These are phyloP conservation scores for Folsomia candida DNA, from an alignment of 2,888 invertebrate genomes.

Conservation along the genomic window DNA sequence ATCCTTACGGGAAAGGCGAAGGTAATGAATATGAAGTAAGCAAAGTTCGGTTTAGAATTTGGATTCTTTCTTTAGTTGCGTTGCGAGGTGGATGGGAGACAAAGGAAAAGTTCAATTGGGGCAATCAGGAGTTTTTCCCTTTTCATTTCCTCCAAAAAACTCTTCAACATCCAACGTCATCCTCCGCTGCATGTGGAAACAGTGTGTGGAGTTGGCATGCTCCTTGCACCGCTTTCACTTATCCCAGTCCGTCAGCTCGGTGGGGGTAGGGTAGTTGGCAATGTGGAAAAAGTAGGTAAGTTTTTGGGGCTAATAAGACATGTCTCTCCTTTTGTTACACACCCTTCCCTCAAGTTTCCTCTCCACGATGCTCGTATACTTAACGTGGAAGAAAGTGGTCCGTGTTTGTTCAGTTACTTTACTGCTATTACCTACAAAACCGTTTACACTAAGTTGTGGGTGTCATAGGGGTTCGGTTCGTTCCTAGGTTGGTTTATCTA, in stretches of 20 bases:
- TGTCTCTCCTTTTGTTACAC: conserved; percentile 23
- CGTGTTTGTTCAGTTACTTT: too few relatives aligned
- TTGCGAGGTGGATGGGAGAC: not conserved
- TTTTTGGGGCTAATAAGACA: conserved; percentile 42
- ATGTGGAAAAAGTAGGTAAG: conserved; percentile 13
- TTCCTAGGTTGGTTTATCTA: not conserved
- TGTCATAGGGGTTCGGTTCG: not conserved
- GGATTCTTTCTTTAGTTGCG: not conserved
- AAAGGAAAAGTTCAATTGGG: conserved; percentile 36
- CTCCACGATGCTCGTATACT: too few relatives aligned
- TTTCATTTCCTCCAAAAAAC: conserved; percentile 15
- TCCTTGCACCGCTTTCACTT: too few relatives aligned
- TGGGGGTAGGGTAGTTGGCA: too few relatives aligned
- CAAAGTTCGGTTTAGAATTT: not conserved
- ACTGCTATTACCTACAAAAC: too few relatives aligned
- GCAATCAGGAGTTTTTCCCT: conserved; percentile 32
- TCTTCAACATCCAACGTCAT: not conserved
- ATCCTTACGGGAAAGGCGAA: too few relatives aligned
- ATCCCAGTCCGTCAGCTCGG: too few relatives aligned
- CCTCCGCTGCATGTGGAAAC: not conserved
- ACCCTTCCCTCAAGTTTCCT: too few relatives aligned
- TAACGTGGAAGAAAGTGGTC: not conserved
- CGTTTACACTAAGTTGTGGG: not conserved
- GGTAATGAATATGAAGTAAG: conserved; percentile 1
- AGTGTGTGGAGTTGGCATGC: too few relatives aligned